Percentiles rank a stretch among this genome's conserved stretches.
Conservation (phyloP, 2,888 invertebrate genomes). For the Chesias legatella region DNA sequence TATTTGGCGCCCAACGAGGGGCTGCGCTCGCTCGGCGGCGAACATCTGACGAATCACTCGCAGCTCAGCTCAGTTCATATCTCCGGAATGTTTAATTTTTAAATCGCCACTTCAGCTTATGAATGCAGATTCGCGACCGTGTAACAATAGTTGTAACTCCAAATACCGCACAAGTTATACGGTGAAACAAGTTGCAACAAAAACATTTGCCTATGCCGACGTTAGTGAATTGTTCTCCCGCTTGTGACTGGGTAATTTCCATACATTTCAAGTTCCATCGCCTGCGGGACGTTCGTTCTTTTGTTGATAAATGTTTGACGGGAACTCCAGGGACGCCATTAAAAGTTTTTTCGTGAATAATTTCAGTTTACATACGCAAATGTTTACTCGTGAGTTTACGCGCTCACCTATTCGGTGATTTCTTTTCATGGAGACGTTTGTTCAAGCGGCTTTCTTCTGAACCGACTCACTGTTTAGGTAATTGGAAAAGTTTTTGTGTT, state of each 20-base stretch:
- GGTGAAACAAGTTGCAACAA: conserved; percentile 76
- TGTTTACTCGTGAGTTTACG: conserved; percentile 78
- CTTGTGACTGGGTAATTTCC: conserved; percentile 80
- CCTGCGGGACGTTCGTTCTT: conserved; percentile 81
- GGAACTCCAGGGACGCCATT: conserved; percentile 80
- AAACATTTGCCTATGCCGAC: conserved; percentile 78
- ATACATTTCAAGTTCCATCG: conserved; percentile 81
- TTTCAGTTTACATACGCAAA: conserved; percentile 80
- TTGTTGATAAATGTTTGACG: conserved; percentile 81
- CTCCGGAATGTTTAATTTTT: conserved; percentile 45
- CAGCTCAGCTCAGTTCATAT: conserved; percentile 35
- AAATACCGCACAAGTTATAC: conserved; percentile 61
- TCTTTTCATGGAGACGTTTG: conserved; percentile 74
- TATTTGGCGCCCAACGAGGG: conserved; percentile 64
- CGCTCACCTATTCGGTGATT: conserved; percentile 78
- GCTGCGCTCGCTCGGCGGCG: conserved; percentile 43
- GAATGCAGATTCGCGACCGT: conserved; percentile 30
- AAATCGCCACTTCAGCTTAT: conserved; percentile 29
- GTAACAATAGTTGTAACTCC: conserved; percentile 53
- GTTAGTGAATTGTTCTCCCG: conserved; percentile 80
- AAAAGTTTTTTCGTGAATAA: conserved; percentile 81
- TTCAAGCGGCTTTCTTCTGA: conserved; percentile 61
- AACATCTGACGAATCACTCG: conserved; percentile 56
- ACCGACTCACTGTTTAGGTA: conserved; percentile 67
- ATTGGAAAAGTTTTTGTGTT: conserved; percentile 69